Conservation (phyloP, 2,888 invertebrate genomes). For the Hirtodrosophila trivittata region DNA sequence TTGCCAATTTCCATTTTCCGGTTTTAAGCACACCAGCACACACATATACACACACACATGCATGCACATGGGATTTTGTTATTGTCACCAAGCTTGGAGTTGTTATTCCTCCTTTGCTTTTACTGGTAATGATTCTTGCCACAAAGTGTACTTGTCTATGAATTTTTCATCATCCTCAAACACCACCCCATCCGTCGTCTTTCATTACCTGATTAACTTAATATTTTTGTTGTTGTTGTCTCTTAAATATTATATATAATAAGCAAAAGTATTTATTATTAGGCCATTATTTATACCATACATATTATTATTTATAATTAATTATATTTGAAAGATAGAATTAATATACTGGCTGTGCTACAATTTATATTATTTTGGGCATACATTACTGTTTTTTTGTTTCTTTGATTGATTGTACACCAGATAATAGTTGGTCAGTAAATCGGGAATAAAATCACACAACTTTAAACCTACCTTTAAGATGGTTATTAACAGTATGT, state of each 20-base stretch:
- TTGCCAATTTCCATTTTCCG: slow-evolving; percentile 76
- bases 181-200: background rate
- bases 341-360: no score
- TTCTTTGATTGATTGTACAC: no score
- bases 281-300: no score
- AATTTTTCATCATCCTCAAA: slow-evolving; percentile 52
- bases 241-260: slow-evolving; percentile 5
- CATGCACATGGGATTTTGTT: slow-evolving; percentile 17
- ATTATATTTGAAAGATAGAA: no score
- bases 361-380: no score
- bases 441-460: no score
- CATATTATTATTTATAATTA: no score
- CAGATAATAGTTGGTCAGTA: no score
- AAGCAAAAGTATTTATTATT: no score
- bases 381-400: no score
- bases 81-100: slow-evolving; percentile 21
- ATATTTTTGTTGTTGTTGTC: slow-evolving; percentile 15
- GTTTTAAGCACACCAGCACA: slow-evolving; percentile 62
- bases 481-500: no score
- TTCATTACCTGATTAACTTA: slow-evolving; percentile 27
- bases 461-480: no score
- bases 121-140: slow-evolving; percentile 36
- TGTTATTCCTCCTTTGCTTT: slow-evolving; percentile 22
- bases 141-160: slow-evolving; percentile 47
- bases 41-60: slow-evolving; percentile 20